Percentiles rank a stretch among this genome's conserved stretches.
Evolutionary conservation across 2,797 vertebrate species (phyloP).

Genomic region (Pseudomugil tenellus): DNA sequence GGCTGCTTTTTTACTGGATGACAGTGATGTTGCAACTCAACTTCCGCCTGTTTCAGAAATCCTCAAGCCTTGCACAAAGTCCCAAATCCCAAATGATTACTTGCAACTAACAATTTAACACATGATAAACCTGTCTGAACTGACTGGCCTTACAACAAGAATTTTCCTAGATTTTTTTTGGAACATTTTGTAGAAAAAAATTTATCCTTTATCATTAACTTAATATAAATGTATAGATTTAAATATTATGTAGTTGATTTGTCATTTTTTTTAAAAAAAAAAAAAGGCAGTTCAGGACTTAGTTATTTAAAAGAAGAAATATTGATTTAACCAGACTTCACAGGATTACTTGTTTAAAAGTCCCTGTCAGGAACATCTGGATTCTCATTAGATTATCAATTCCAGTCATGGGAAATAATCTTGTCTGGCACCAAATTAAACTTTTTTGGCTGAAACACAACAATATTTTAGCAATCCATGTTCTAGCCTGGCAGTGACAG

Average conservation of each 20-base stretch:
- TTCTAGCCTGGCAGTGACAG: too few species aligned
- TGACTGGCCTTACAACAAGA: background rate
- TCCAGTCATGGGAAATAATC: too few species aligned
- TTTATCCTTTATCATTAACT: background rate
- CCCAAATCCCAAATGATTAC: slow-evolving; percentile 8
- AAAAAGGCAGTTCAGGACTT: too few species aligned
- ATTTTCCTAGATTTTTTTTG: background rate
- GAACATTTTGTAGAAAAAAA: background rate
- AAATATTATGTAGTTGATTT: background rate
- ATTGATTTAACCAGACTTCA: too few species aligned
- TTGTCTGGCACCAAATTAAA: too few species aligned
- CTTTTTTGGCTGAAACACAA: too few species aligned
- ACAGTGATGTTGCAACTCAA: slow-evolving; percentile 36
- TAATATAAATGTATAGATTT: background rate
- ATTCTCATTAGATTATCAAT: too few species aligned
- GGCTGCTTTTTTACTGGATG: background rate
- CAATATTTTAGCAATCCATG: too few species aligned
- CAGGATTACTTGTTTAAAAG: too few species aligned
- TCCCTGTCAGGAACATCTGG: too few species aligned
- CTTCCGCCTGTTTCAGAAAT: slow-evolving; percentile 46
- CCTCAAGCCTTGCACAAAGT: slow-evolving; percentile 36
- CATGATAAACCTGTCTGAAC: background rate
- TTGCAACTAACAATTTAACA: slow-evolving; percentile 9
- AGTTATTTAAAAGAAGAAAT: too few species aligned
- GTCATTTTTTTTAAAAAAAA: too few species aligned